Conservation (phyloP, 2,888 invertebrate genomes). For the Yponomeuta plumbellus region DNA sequence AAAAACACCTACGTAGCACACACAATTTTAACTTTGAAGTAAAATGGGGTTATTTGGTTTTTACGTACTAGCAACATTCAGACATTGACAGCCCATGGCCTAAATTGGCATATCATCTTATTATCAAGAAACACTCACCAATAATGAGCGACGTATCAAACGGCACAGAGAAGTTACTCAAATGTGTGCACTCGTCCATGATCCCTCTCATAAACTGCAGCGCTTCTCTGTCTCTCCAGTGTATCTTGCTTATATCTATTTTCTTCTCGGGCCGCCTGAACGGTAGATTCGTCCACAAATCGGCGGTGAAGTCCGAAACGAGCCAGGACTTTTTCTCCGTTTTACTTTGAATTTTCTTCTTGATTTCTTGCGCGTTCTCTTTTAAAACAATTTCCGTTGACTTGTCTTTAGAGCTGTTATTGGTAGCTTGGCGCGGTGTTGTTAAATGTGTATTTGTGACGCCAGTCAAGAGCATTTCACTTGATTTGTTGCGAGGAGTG, state of each 20-base stretch:
- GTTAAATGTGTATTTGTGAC: constrained; percentile 4
- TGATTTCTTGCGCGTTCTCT: constrained; percentile 18
- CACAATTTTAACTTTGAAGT: no score
- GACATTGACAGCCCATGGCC: no score
- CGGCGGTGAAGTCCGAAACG: constrained; percentile 53
- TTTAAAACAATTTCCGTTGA: neutral
- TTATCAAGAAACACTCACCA: constrained; percentile 42
- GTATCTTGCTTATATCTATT: constrained; percentile 78
- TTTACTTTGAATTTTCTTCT: constrained; percentile 24
- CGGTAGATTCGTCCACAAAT: constrained; percentile 56
- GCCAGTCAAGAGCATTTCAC: neutral
- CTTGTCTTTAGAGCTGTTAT: constrained; percentile 19
- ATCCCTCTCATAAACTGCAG: constrained; percentile 96
- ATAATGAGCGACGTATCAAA: constrained; percentile 93
- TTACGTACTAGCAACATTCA: no score
- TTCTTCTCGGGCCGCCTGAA: constrained; percentile 55
- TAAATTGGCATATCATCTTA: neutral
- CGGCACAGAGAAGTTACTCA: constrained; percentile 93
- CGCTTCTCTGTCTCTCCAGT: constrained; percentile 86
- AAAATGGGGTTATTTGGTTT: no score
- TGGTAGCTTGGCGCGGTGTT: neutral
- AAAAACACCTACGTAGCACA: no score
- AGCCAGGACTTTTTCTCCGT: constrained; percentile 47
- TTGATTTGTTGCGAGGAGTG: neutral
- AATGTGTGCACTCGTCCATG: constrained; percentile 99